phyloP scores from a whole-genome alignment of 1,140 invertebrate species.

The Musca domestica region DNA sequence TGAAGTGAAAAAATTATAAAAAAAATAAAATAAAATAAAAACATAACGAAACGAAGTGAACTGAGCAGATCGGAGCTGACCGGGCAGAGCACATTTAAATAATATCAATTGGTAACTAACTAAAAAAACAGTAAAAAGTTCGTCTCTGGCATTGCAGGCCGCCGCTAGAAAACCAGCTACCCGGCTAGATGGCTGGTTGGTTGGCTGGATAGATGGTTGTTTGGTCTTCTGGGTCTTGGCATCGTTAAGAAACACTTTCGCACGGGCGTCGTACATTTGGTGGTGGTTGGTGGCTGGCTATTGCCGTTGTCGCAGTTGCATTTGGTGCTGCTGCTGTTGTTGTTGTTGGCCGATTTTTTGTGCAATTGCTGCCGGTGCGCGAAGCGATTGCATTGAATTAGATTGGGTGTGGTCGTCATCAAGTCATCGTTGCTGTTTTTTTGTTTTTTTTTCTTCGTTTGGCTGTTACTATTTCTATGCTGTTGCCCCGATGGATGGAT shows the following conservation, averaged over 20 bases:
- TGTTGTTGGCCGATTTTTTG: background rate
- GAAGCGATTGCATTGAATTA: conserved; percentile 10
- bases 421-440: conserved; percentile 12
- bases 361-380: conserved; percentile 14
- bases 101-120: conserved; percentile 1
- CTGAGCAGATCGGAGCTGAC: background rate
- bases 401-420: conserved; percentile 21
- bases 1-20: no score
- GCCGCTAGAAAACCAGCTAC: background rate
- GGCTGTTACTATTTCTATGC: background rate
- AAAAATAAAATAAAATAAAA: background rate
- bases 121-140: conserved; percentile 3
- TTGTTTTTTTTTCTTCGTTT: background rate
- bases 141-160: background rate
- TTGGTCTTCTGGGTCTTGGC: no score
- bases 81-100: conserved; percentile 1
- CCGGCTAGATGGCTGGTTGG: background rate
- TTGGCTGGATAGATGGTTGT: background rate
- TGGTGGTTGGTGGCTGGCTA: background rate
- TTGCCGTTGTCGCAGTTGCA: background rate
- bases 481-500: no score
- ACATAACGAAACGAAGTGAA: background rate
- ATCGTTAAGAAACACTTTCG: conserved; percentile 12
- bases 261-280: conserved; percentile 22
- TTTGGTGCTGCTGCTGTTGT: background rate